Base-by-base conservation (phyloP, 2,797 vertebrate genomes). In the Hyperoplus immaculatus region DNA sequence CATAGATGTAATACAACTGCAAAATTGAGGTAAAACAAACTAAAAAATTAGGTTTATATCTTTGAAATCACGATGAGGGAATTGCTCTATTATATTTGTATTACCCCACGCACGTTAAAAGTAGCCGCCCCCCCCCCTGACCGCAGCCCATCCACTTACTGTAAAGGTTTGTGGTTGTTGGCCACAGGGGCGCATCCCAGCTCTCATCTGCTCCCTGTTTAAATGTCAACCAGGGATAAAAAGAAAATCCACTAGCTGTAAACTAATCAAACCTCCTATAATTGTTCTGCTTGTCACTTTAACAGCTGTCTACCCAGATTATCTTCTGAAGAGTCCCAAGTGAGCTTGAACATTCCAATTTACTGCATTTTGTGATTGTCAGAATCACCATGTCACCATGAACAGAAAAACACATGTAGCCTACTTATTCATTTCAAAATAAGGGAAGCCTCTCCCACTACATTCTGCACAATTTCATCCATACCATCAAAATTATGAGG, bases 11-110 rank as follows among this genome's bases (percentile, higher is more conserved):
- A 63, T 18, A 64, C 62, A 49, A 71, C 65, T 38, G 54, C 55
- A 68, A 57, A 66, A 68, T 46, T 0, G 16, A 77, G 4, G 29
- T 18, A 71, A 29, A 75, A 72, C 41, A 72, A 3, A 67, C n/a
- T 8, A 21, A 6, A 2, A 39, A 36, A 29, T 29, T 29, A 29
- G 29, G 29, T 29, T 2, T 29, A 29, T 47, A 36, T 15, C 16
- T 21, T 14, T 57, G 50, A 29, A 57, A 16, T 70, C 29, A 39
- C 16, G 13, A 38, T n/a, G 6, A 6, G 0, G 13, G 67, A 18
- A 8, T 6, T n/a, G n/a, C 29, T 14, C 15, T 4, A 41, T 46
- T 12, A 6, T 47, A 21, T 43, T 56, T 3, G 5, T 29, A 38
- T 51, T 43, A 46, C n/a, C 47, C 29, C 42, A 59, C 9, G 16